Percentiles rank a stretch among this genome's conserved stretches.
Evolutionary conservation across 2,113 vertebrate species (phyloP).

Genomic region (Ceyx melanurus): DNA sequence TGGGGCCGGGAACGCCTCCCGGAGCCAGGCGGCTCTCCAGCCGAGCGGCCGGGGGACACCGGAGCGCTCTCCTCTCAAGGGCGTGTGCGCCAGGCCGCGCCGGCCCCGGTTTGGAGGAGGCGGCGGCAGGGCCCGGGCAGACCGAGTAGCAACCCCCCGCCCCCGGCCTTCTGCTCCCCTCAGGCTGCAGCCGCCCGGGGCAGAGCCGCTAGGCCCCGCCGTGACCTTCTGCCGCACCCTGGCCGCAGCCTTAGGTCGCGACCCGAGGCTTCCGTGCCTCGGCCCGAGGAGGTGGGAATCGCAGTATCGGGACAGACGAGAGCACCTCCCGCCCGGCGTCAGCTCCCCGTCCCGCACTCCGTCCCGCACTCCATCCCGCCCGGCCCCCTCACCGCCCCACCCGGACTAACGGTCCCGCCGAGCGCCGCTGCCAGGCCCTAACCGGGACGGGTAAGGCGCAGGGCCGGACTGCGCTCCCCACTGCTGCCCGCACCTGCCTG

Average conservation of each 20-base stretch:
- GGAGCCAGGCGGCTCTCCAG: no score
- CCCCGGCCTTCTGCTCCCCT: no score
- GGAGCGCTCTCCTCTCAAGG: background rate
- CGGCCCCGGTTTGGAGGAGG: rapidly evolving
- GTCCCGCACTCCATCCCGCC: background rate
- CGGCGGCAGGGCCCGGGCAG: no score
- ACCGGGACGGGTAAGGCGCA: no score
- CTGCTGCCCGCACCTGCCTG: background rate
- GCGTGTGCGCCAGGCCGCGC: no score
- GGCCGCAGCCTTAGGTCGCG: background rate
- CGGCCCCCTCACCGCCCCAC: background rate
- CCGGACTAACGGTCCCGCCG: background rate
- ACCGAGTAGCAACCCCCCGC: no score
- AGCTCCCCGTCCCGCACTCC: background rate
- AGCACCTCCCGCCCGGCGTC: background rate
- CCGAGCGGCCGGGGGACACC: no score
- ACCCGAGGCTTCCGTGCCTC: rapidly evolving
- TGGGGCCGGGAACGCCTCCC: no score
- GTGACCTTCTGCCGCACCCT: background rate
- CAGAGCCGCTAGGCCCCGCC: background rate
- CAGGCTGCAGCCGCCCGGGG: background rate
- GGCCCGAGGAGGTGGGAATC: rapidly evolving
- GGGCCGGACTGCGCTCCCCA: rapidly evolving
- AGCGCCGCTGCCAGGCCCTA: no score
- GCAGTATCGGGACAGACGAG: background rate